phyloP scores from a whole-genome alignment of 2,888 invertebrate species.

The Drosophila antonietae region DNA sequence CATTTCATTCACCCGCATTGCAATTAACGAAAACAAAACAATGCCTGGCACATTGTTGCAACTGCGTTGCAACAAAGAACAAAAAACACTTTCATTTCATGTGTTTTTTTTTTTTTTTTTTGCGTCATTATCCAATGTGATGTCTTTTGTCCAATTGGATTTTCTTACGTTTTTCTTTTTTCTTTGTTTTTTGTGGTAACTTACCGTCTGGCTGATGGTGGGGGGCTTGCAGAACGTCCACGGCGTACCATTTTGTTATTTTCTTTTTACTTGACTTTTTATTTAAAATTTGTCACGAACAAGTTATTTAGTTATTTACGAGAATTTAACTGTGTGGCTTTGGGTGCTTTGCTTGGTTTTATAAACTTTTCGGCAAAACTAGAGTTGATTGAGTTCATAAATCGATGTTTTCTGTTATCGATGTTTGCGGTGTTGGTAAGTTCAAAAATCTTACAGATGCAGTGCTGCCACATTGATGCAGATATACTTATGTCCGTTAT shows the following conservation, averaged over 20 bases:
- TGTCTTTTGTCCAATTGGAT: constrained; percentile 25
- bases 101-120: constrained; percentile 4
- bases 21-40: neutral
- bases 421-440: constrained; percentile 9
- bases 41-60: neutral
- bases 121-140: constrained; percentile 3
- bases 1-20: neutral
- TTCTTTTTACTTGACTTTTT: constrained; percentile 25
- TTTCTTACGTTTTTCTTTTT: neutral
- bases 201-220: constrained; percentile 88
- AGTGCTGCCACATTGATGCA: constrained; percentile 19
- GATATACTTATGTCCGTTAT: constrained; percentile 9
- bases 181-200: constrained; percentile 14
- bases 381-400: constrained; percentile 2
- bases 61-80: neutral
- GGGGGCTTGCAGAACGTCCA: constrained; percentile 90
- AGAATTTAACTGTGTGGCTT: constrained; percentile 45
- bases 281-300: constrained; percentile 17
- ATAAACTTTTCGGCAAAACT: constrained; percentile 37
- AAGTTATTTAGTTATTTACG: constrained; percentile 43
- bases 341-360: constrained; percentile 40
- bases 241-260: constrained; percentile 88
- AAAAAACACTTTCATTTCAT: neutral
- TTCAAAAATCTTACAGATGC: neutral
- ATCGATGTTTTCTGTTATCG: constrained; percentile 25